Evolutionary conservation across 2,888 invertebrate genomes (phyloP), one percentile per base, ranked within the genome.

Genomic region (Euzophera pinguis): DNA sequence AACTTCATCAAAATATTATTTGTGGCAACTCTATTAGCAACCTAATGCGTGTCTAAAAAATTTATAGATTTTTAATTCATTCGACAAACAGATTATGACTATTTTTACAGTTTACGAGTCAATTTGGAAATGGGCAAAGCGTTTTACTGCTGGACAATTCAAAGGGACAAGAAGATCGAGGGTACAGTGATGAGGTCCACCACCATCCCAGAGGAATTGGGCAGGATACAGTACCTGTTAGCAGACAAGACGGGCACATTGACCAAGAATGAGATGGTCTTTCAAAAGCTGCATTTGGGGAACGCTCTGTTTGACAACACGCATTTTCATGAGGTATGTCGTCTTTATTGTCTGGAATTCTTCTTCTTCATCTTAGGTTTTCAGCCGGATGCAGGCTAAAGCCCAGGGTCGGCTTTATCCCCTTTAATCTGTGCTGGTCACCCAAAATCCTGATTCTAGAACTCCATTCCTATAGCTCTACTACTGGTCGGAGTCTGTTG

Each of bases 71-170:
- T n/a, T n/a, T n/a, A n/a, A n/a, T n/a, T n/a, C n/a, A n/a, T n/a
- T n/a, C n/a, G n/a, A n/a, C n/a, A n/a, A n/a, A n/a, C n/a, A n/a
- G n/a, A n/a, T n/a, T n/a, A n/a, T 3, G 22, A 22, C 2, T 34
- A 52, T 50, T 51, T 35, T 22, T 34, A 22, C 22, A 98, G 99
- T 89, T 93, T 99, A 71, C 92, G 99, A 59, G 99, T 99, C 0
- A 99, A 99, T 88, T 91, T 99, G 64, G 99, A 99, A 73, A 97
- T 99, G 97, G 99, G 99, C 1, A 99, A 99, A 87, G 95, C 96
- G 0, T 98, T 96, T 76, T 99, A 99, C 83, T 97, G 99, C 0
- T 99, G 97, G 96, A 95, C 96, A 63, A 99, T 99, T 68, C 97
- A 98, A 71, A 92, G 96, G 53, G 99, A 99, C 87, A 94, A 95